Conservation (phyloP, 2,888 invertebrate species). For the Rotaria magnacalcarata region DNA sequence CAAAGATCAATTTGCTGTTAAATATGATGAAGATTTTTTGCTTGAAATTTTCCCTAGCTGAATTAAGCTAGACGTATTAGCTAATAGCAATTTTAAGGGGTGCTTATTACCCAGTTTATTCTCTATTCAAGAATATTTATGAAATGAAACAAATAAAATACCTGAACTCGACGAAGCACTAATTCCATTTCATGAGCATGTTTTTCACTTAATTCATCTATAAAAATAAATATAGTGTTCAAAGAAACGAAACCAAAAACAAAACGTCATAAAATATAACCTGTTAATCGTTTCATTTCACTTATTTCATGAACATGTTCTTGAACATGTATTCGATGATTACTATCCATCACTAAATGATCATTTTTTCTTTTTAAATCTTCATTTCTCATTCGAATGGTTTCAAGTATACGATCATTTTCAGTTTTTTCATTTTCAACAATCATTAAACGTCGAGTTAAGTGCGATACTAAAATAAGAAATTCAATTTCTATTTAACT, state of each 20-base stretch:
- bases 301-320: slow-evolving; percentile 52
- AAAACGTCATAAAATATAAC: neutral
- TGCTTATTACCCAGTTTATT: too few species aligned
- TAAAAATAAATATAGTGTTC: neutral
- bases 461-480: slow-evolving; percentile 50
- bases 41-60: too few species aligned
- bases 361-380: slow-evolving; percentile 53
- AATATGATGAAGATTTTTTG: too few species aligned
- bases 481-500: slow-evolving; percentile 39
- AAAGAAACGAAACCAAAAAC: neutral
- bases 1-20: too few species aligned
- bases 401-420: slow-evolving; percentile 51
- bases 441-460: slow-evolving; percentile 52
- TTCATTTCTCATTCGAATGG: slow-evolving; percentile 49
- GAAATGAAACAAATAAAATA: neutral
- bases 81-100: too few species aligned
- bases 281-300: slow-evolving; percentile 52
- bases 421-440: slow-evolving; percentile 53
- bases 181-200: slow-evolving; percentile 30
- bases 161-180: neutral
- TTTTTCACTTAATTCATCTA: slow-evolving; percentile 36
- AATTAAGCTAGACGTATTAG: too few species aligned
- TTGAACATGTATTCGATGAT: slow-evolving; percentile 51
- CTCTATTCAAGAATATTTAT: too few species aligned
- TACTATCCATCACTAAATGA: slow-evolving; percentile 50